These are phyloP conservation scores for Lasioglossum zephyrum DNA, from an alignment of 2,888 invertebrate species.

Conservation along the genomic window DNA sequence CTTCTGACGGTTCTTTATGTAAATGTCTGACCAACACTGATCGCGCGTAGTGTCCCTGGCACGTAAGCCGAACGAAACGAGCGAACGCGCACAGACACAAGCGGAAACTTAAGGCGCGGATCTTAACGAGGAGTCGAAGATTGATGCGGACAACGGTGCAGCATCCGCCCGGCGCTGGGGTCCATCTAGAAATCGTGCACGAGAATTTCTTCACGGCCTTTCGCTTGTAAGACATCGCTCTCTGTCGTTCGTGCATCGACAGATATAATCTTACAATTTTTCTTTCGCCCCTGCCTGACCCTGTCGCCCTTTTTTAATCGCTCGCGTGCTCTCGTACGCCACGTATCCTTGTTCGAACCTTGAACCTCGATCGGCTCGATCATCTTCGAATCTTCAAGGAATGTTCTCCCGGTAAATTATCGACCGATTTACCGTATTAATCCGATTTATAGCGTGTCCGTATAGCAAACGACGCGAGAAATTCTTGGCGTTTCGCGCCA, in stretches of 20 bases:
- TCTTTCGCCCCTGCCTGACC: neutral
- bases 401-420: neutral
- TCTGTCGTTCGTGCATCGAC: constrained; percentile 56
- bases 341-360: neutral
- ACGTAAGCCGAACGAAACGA: constrained; percentile 65
- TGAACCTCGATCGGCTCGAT: neutral
- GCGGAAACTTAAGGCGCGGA: constrained; percentile 77
- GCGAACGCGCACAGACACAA: constrained; percentile 56
- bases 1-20: constrained; percentile 71
- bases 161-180: constrained; percentile 57
- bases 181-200: constrained; percentile 65
- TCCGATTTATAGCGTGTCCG: neutral
- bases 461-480: neutral
- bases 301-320: neutral
- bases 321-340: neutral
- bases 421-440: neutral
- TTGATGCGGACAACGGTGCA: constrained; percentile 81
- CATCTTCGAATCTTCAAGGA: neutral
- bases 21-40: constrained; percentile 75
- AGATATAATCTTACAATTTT: constrained; percentile 49
- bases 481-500: neutral
- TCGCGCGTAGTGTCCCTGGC: constrained; percentile 59
- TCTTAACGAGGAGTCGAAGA: constrained; percentile 83
- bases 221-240: constrained; percentile 59
- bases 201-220: constrained; percentile 62